Base-by-base conservation (phyloP, 2,888 invertebrate species). In the Trachelus troglodyta region DNA sequence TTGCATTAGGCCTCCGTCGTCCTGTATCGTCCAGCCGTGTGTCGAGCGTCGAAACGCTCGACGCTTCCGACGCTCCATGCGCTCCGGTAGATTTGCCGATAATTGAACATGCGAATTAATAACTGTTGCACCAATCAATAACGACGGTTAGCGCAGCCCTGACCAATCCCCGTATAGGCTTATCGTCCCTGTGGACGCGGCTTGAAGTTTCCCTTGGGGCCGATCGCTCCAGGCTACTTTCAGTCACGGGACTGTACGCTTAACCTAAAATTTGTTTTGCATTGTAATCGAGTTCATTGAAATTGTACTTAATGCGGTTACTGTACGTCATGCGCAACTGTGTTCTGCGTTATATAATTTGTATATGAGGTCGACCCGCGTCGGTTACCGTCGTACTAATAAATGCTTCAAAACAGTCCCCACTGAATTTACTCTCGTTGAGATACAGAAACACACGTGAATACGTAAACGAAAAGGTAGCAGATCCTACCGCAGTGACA, bases 121-220 rank as follows among this genome's bases (percentile, higher is more conserved):
- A 90, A 90, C 90, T 88, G 89, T 90, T 88, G 88, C 88, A 87
- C 87, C 89, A 89, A 90, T 90, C 90, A 89, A 90, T 90, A 90
- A 86, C 85, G 73, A 69, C 74, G 81, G 75, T 74, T 73, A 75
- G 71, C 56, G 76, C 74, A 11, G 35, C 34, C 31, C 69, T 6
- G 30, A 69, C 40, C 34, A 40, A 71, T 76, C 40, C 76, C 71
- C 73, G n/a, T 35, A 11, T 34, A 34, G 74, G 35, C 69, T 69
- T 69, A 40, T 69, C 4, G 35, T 37, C 40, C 34, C 33, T 74
- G 74, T 6, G 30, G 34, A 30, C 35, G 35, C 23, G 2, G 35
- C 37, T n/a, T 35, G 23, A 12, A 30, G 23, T 34, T 34, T 74
- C 71, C 71, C 71, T 31, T 23, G 71, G 71, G 71, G 31, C 71